These are phyloP conservation scores for Grammomys surdaster DNA, from an alignment of 2,113 vertebrate genomes.

Conservation along the genomic window DNA sequence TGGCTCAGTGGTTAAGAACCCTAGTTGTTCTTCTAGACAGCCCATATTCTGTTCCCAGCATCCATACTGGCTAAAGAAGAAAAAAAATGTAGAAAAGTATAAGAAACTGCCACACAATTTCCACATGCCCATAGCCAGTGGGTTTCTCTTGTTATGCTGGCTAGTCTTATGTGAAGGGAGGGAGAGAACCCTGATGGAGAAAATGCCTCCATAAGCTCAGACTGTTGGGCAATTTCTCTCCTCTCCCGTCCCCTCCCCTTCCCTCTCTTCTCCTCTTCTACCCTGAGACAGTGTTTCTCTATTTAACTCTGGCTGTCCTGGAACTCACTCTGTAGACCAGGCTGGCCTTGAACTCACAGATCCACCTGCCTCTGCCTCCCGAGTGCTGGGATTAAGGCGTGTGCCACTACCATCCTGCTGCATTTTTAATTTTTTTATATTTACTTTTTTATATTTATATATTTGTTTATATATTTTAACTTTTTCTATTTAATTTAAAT, in stretches of 20 bases:
- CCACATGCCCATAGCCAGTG: background rate
- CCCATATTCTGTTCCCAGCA: background rate
- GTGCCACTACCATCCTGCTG: background rate
- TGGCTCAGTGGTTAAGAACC: background rate
- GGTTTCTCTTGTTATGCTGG: background rate
- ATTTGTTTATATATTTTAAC: too few species aligned
- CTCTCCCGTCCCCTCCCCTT: too few species aligned
- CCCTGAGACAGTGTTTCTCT: background rate
- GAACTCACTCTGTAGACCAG: background rate
- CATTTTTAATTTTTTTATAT: background rate
- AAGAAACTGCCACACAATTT: background rate
- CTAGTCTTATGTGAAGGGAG: too few species aligned
- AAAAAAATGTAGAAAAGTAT: background rate
- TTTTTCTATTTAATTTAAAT: too few species aligned
- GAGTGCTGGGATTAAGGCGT: background rate
- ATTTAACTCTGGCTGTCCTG: background rate
- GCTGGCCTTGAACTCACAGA: background rate
- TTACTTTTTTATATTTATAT: too few species aligned
- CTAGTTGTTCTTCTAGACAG: background rate
- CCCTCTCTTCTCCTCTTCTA: too few species aligned
- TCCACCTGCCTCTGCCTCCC: background rate
- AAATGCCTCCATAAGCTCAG: too few species aligned
- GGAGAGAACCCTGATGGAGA: too few species aligned
- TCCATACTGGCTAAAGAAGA: background rate
- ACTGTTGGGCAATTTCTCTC: background rate